These are phyloP conservation scores for Morone saxatilis DNA, from an alignment of 2,113 vertebrate genomes.

Conservation along the genomic window DNA sequence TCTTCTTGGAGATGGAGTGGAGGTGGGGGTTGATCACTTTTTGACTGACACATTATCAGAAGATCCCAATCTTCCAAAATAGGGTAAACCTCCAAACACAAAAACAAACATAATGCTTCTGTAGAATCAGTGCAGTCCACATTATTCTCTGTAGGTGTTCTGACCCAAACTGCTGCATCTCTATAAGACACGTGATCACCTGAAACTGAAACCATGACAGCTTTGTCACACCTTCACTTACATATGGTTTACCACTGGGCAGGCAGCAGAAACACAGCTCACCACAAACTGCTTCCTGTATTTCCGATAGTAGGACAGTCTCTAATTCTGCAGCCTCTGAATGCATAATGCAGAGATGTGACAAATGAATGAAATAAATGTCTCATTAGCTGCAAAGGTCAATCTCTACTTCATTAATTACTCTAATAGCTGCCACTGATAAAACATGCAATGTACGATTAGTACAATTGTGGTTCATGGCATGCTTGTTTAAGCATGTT, in stretches of 20 bases:
- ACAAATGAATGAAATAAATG: conserved; percentile 20
- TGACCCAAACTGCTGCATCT: not conserved
- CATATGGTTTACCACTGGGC: not conserved
- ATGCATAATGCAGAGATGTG: not conserved
- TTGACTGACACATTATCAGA: no score
- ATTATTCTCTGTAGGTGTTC: not conserved
- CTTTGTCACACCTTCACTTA: conserved; percentile 34
- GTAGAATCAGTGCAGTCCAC: no score
- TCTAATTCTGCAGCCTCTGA: not conserved
- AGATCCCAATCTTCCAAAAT: no score
- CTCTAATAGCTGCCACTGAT: conserved; percentile 5
- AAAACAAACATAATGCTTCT: no score
- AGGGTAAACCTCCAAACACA: no score
- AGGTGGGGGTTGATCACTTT: no score
- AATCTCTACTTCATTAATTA: conserved; percentile 34
- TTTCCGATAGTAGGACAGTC: not conserved
- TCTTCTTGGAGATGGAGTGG: no score
- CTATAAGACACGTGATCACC: not conserved
- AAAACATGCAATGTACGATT: conserved; percentile 6
- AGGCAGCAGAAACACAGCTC: not conserved
- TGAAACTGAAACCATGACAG: conserved; percentile 21
- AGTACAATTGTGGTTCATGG: conserved; percentile 5
- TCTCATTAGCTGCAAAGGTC: conserved; percentile 31
- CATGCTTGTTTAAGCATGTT: conserved; percentile 27
- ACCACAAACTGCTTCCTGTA: conserved; percentile 55